Base-by-base conservation (phyloP, 2,888 invertebrate genomes). In the Allygus modestus region DNA sequence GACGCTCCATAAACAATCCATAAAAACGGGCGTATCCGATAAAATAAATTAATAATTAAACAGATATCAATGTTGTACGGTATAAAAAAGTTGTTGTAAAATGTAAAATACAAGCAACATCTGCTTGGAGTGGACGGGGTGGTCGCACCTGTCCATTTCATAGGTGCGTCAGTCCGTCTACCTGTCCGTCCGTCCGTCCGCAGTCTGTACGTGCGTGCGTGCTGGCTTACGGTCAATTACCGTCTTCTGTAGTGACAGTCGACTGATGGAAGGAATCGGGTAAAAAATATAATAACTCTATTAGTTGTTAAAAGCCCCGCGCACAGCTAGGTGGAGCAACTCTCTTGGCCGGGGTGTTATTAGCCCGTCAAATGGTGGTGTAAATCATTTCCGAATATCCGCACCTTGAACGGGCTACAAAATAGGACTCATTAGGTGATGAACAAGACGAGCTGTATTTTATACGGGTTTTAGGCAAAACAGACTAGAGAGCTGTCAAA, bases 11-110 rank as follows among this genome's bases (percentile, higher is more conserved):
- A 79, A 79, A 79, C 79, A 79, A 79, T 58, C 79, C 79, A 79
- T 58, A 79, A 79, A 71, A 79, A 79, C 79, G 58, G 79, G 77
- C 77, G 77, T 77, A 31, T 79, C 79, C 79, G 79, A 79, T 79
- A 51, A 77, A 77, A 77, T 77, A 79, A 79, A 79, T 79, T 79
- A 79, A 79, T 79, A 79, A 79, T 33, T 79, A 54, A 79, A 31
- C 9, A 58, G 79, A 58, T 79, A 79, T 79, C 58, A 58, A 79
- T 79, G 79, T 79, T 79, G 79, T 79, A 54, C 23, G 31, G 51
- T 20, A 20, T 54, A 79, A 79, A 79, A 79, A 51, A 58, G 54
- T 51, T 77, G 77, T 51, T 51, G 54, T 58, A 54, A 54, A 58
- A 58, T 79, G 54, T 58, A 79, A 79, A 79, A 54, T 54, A 58